Conservation (phyloP, 2,113 vertebrate genomes). For the Notiomystis cincta region DNA sequence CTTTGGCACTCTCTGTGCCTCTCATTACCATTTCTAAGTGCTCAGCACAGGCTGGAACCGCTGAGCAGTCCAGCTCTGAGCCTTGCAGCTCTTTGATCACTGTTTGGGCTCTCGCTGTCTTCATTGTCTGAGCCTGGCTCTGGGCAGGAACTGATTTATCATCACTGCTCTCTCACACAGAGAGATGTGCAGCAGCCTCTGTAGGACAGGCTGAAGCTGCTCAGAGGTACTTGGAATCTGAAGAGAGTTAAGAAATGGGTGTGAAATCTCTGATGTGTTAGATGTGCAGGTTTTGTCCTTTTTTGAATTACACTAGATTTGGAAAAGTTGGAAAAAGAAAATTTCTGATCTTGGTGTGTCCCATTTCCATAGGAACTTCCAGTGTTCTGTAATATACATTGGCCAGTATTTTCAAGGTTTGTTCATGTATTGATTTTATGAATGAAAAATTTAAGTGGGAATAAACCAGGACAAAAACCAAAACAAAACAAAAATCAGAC, state of each 20-base stretch:
- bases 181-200: neutral
- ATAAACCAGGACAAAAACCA: neutral
- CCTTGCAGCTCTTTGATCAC: neutral
- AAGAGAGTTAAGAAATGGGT: neutral
- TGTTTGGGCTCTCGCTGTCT: neutral
- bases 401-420: slow-evolving; percentile 2
- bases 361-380: neutral
- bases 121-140: neutral
- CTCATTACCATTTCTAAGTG: neutral
- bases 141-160: neutral
- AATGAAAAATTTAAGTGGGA: neutral
- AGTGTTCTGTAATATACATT: neutral
- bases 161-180: neutral
- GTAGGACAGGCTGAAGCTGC: neutral
- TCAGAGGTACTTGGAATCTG: neutral
- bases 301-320: neutral
- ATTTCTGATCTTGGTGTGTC: neutral
- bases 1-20: neutral
- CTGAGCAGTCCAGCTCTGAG: neutral
- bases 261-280: neutral
- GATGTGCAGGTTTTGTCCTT: neutral
- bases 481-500: neutral
- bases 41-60: neutral
- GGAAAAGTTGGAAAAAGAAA: neutral
- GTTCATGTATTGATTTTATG: slow-evolving; percentile 1